Percentiles rank a stretch among this genome's conserved stretches.
Evolutionary conservation across 2,888 invertebrate genomes (phyloP).

Genomic region (Caenorhabditis sp.): DNA sequence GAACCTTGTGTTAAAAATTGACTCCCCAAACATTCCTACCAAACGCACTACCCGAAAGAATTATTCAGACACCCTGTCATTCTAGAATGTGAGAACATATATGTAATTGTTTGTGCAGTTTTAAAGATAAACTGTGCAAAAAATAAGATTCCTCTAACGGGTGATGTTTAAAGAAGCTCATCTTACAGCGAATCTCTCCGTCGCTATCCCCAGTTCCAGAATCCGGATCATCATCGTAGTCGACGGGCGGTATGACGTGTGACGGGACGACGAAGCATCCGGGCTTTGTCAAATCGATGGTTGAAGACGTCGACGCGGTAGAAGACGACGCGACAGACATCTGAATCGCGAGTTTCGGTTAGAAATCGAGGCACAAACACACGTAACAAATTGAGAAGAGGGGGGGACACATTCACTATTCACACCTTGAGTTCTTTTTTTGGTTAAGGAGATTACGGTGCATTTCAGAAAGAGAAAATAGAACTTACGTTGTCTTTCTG

Average conservation of each 20-base stretch:
- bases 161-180: constrained; percentile 32
- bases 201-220: constrained; percentile 81
- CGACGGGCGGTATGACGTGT: constrained; percentile 76
- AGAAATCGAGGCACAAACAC: constrained; percentile 53
- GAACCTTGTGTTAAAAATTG: constrained; percentile 2
- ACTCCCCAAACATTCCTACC: constrained; percentile 8
- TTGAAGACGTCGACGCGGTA: constrained; percentile 66
- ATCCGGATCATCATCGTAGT: constrained; percentile 82
- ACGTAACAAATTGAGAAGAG: constrained; percentile 41
- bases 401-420: constrained; percentile 39
- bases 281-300: constrained; percentile 53
- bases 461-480: background rate
- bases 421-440: constrained; percentile 44
- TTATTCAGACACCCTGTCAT: background rate
- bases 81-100: constrained; percentile 25
- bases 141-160: constrained; percentile 13
- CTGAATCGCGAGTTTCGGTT: constrained; percentile 67
- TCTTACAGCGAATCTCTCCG: constrained; percentile 73
- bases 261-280: constrained; percentile 47
- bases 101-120: constrained; percentile 16
- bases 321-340: constrained; percentile 78
- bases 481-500: constrained; percentile 72
- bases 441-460: constrained; percentile 37
- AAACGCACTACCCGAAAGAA: constrained; percentile 3
- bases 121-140: constrained; percentile 2